Evolutionary conservation across 2,888 invertebrate genomes (phyloP), one percentile per base, ranked within the genome.

Genomic region (Tortricodes alternella): DNA sequence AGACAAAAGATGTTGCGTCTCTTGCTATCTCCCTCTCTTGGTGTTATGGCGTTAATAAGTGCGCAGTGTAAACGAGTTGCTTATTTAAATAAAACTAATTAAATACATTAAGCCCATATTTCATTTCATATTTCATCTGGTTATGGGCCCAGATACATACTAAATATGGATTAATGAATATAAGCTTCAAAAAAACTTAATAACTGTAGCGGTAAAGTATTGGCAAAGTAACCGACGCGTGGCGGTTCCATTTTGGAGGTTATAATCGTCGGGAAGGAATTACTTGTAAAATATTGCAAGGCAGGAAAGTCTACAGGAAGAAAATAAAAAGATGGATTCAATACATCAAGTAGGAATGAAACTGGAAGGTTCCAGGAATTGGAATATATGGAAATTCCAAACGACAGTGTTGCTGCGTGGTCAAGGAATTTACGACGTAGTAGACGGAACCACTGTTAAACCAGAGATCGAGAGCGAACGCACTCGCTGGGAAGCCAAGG

Each of bases 361-460:
- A 16, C 48, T 72, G 37, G 68, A 70, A 51, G 72, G 70, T 0
- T 9, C 61, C 0, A 57, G 7, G 4, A 66, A 72, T 29, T 71
- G 68, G 67, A 69, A 67, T 35, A 43, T 70, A 0, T 70, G 69
- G 66, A 70, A 70, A 43, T 70, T 73, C 7, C 70, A 72, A 57
- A 63, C 58, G 0, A 58, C 19, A 3, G 61, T 73, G 0, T 9
- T 65, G 11, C 32, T 70, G 27, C 4, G 65, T 11, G 61, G 68
- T 15, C 61, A 68, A 23, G 62, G 60, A 0, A 58, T 24, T 24
- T 39, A 65, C 1, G 63, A 66, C 0, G 46, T 74, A 2, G 60
- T 67, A 0, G 59, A 68, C 0, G 68, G 66, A 11, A 51, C 7
- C 2, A 4, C 0, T 0, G 16, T 53, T 1, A 71, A 70, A 16